Evolutionary conservation across 1,140 invertebrate species (phyloP).

Genomic region (Sycobia sp.): DNA sequence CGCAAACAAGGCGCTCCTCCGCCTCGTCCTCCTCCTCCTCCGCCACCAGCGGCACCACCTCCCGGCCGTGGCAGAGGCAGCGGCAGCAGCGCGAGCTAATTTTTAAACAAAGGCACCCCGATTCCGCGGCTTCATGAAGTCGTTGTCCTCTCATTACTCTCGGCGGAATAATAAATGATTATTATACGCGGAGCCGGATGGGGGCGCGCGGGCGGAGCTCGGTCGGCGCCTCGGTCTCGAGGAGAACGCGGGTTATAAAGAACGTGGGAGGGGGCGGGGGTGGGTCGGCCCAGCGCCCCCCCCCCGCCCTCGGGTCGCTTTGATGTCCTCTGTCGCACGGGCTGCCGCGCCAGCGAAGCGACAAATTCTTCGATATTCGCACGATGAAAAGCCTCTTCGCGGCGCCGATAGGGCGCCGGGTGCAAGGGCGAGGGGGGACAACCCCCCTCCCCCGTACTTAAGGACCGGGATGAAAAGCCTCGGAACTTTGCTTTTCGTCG

Average conservation of each 20-base stretch:
- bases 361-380: conserved; percentile 62
- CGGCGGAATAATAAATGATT: conserved; percentile 59
- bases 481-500: conserved; percentile 40
- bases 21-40: too few relatives aligned
- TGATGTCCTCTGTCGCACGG: conserved; percentile 57
- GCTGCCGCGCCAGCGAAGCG: conserved; percentile 54
- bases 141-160: conserved; percentile 51
- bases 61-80: not conserved
- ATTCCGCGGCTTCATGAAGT: conserved; percentile 54
- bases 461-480: conserved; percentile 36
- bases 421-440: too few relatives aligned
- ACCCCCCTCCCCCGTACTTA: too few relatives aligned
- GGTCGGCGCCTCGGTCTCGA: not conserved
- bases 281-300: not conserved
- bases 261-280: conserved; percentile 29
- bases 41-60: too few relatives aligned
- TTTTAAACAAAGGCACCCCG: conserved; percentile 61
- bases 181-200: conserved; percentile 39
- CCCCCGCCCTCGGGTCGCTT: conserved; percentile 45
- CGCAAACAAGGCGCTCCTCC: too few relatives aligned
- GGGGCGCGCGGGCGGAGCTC: not conserved
- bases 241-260: conserved; percentile 26
- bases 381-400: conserved; percentile 57
- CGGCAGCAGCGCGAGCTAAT: conserved; percentile 46
- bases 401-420: conserved; percentile 25